Evolutionary conservation across 2,888 invertebrate species (phyloP).

Genomic region (Onthophagus sagittarius): DNA sequence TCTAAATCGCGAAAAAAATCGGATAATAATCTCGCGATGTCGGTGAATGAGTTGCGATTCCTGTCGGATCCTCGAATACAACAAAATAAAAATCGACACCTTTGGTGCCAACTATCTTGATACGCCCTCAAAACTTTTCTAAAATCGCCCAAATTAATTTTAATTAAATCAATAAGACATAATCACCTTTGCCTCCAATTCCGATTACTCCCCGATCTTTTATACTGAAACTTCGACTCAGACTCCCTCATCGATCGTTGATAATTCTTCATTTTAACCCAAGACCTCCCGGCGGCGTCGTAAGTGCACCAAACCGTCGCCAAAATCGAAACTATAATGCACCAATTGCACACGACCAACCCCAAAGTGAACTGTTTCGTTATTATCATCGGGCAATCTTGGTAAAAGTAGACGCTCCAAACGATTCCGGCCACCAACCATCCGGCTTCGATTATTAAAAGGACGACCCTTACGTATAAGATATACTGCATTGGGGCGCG

Average conservation of each 20-base stretch:
- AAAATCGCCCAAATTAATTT: slow-evolving; percentile 22
- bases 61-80: slow-evolving; percentile 76
- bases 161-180: not conserved
- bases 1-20: slow-evolving; percentile 86
- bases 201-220: slow-evolving; percentile 71
- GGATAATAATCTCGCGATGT: slow-evolving; percentile 76
- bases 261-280: slow-evolving; percentile 88
- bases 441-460: slow-evolving; percentile 67
- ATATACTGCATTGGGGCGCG: slow-evolving; percentile 74
- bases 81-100: slow-evolving; percentile 77
- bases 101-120: slow-evolving; percentile 83
- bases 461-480: slow-evolving; percentile 73
- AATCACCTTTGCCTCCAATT: slow-evolving; percentile 81
- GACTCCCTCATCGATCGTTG: slow-evolving; percentile 76
- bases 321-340: slow-evolving; percentile 66
- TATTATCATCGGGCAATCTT: slow-evolving; percentile 62
- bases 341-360: slow-evolving; percentile 74
- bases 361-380: slow-evolving; percentile 72
- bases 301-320: slow-evolving; percentile 83
- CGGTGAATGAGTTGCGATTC: slow-evolving; percentile 78
- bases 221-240: slow-evolving; percentile 71
- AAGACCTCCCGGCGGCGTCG: slow-evolving; percentile 81
- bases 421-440: slow-evolving; percentile 71
- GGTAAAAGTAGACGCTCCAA: slow-evolving; percentile 68
- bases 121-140: slow-evolving; percentile 84